A percentile compares a stretch with the other conserved stretches of the same genome.
phyloP scores from a whole-genome alignment of 1,140 invertebrate genomes.

The Drosophila sp. region DNA sequence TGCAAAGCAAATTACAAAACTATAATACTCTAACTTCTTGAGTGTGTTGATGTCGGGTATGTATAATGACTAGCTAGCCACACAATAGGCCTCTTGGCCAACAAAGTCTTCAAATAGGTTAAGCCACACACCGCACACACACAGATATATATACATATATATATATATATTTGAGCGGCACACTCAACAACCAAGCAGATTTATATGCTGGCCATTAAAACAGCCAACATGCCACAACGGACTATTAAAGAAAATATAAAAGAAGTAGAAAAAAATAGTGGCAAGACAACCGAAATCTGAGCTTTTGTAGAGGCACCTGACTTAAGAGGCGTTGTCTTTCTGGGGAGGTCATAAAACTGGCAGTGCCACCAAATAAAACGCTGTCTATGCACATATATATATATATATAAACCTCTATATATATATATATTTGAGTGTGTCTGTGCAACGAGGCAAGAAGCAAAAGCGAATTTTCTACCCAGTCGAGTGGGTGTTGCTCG shows the following conservation, averaged over 20 bases:
- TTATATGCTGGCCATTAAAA: conserved; percentile 71
- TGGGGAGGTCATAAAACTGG: conserved; percentile 75
- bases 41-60: neutral
- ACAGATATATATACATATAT: neutral
- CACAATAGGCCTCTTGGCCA: conserved; percentile 48
- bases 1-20: neutral
- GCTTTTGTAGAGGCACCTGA: conserved; percentile 75
- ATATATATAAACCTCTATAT: no score
- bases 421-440: conserved; percentile 6
- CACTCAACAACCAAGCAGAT: conserved; percentile 33
- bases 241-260: conserved; percentile 54
- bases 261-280: conserved; percentile 8
- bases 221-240: conserved; percentile 50
- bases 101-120: conserved; percentile 69
- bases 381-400: conserved; percentile 40
- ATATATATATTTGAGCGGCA: neutral
- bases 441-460: conserved; percentile 48
- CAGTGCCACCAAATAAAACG: conserved; percentile 67
- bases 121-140: conserved; percentile 46
- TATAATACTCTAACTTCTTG: neutral
- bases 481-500: conserved; percentile 70
- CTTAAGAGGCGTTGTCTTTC: conserved; percentile 63
- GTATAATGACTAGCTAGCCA: conserved; percentile 20
- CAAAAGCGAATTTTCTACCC: conserved; percentile 21
- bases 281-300: conserved; percentile 57